Conservation (phyloP, 2,113 vertebrate genomes). For the Lophura nycthemera region DNA sequence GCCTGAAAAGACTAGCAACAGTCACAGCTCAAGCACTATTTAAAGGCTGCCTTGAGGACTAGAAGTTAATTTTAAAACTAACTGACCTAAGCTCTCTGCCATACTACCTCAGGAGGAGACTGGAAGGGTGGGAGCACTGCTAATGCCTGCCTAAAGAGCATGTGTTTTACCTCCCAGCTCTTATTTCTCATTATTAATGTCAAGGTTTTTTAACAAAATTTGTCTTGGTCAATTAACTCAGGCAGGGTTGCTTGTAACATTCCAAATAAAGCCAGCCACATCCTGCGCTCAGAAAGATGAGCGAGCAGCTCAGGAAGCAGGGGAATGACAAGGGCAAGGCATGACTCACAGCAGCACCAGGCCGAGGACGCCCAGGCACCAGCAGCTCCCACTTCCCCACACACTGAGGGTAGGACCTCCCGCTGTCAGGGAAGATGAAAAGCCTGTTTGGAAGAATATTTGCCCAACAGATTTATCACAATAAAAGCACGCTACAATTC, state of each 20-base stretch:
- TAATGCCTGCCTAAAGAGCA: slow-evolving; percentile 38
- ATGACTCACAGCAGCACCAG: neutral
- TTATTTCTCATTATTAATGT: slow-evolving; percentile 71
- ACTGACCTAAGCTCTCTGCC: slow-evolving; percentile 69
- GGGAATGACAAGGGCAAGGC: slow-evolving; percentile 40
- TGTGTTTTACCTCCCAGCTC: slow-evolving; percentile 64
- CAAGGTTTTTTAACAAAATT: slow-evolving; percentile 73
- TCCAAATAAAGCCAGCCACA: slow-evolving; percentile 67
- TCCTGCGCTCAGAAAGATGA: slow-evolving; percentile 39
- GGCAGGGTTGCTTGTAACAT: slow-evolving; percentile 62
- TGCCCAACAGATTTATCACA: neutral
- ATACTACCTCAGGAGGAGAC: slow-evolving; percentile 44
- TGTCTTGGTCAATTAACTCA: slow-evolving; percentile 75
- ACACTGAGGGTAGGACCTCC: neutral
- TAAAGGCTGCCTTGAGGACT: slow-evolving; percentile 62
- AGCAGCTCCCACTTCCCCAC: neutral
- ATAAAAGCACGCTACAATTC: neutral
- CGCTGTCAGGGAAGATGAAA: neutral
- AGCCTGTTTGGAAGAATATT: neutral
- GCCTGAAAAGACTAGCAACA: slow-evolving; percentile 10
- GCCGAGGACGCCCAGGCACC: neutral
- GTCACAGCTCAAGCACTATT: slow-evolving; percentile 31
- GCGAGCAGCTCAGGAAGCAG: neutral
- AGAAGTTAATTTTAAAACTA: slow-evolving; percentile 72
- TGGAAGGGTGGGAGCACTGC: neutral